phyloP scores from a whole-genome alignment of 2,797 vertebrate genomes.

The Urophycis tenuis region DNA sequence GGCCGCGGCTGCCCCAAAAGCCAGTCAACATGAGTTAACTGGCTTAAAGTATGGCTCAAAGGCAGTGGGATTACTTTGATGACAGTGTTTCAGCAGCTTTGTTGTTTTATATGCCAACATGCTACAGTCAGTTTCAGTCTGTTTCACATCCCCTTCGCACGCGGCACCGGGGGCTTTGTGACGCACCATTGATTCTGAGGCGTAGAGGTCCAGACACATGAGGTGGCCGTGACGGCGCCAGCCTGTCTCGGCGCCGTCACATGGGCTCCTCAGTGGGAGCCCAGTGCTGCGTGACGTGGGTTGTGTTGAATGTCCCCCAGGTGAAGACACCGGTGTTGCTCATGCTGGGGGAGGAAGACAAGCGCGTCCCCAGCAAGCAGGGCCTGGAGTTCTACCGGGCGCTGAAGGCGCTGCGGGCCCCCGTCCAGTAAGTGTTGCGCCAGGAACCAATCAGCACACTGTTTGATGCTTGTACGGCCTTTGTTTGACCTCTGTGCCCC shows the following conservation, averaged over 20 bases:
- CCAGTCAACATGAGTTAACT: no score
- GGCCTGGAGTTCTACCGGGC: conserved; percentile 89
- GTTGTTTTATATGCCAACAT: conserved; percentile 5
- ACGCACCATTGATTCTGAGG: no score
- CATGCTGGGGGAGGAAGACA: conserved; percentile 86
- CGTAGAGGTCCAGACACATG: no score
- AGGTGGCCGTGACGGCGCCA: no score
- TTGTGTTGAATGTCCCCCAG: conserved; percentile 55
- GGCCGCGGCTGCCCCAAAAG: no score
- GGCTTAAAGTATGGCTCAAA: no score
- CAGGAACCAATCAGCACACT: not conserved
- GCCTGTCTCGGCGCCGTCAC: no score
- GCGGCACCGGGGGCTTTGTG: no score
- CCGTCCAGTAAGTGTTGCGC: conserved; percentile 76
- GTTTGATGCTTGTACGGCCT: not conserved
- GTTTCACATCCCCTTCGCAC: no score
- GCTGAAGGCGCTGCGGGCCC: conserved; percentile 76
- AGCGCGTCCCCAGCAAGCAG: conserved; percentile 86
- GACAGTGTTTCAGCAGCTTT: not conserved
- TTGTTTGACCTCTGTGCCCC: not conserved
- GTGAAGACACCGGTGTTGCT: conserved; percentile 85
- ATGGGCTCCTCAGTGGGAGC: no score
- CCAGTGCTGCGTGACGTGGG: not conserved
- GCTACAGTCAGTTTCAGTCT: no score
- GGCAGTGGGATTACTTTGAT: no score